Evolutionary conservation across 2,888 invertebrate genomes (phyloP), one percentile per base, ranked within the genome.

Genomic region (Bellardia pandia): DNA sequence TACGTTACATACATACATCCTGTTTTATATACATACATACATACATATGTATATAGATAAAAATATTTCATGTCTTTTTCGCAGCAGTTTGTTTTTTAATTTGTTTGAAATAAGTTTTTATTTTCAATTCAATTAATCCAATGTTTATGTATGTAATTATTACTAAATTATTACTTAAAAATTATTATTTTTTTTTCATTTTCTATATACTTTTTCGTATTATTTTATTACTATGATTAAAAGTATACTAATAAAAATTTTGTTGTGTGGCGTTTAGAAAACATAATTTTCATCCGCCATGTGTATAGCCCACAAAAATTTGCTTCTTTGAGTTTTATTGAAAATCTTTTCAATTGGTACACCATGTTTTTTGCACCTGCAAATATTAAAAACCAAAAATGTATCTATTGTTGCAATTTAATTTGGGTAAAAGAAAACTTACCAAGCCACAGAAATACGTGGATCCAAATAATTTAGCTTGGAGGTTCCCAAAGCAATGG

Each of bases 251-350:
- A 40, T 48, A 53, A 14, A 7, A 23, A 69, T 76, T 8, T 53
- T 68, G 23, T 69, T 72, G 48, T 66, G 2, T 66, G n/a, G 3
- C 51, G 40, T 85, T 90, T 97, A 97, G 95, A 97, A 97, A 90
- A 96, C 94, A 93, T 96, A 99, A 89, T 98, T 97, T 83, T 98
- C 96, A 86, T 97, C 97, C 89, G 98, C 98, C 99, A 99, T 99
- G 93, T 99, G 99, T 91, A 99, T 99, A 88, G 99, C 99, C 99
- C 99, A 99, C 91, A 98, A 96, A 95, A 99, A 99, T 94, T 99
- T 99, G 93, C 99, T 99, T 90, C 99, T 96, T 94, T 99, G 99
- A 74, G 99, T 99, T 94, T 99, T 99, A 94, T 99, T 99, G 95
- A 99, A 99, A 90, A 99, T 97, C 94, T 99, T 99, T 93, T 99